These are phyloP conservation scores for Xestobium rufovillosum DNA, from an alignment of 2,888 invertebrate species.

Conservation along the genomic window DNA sequence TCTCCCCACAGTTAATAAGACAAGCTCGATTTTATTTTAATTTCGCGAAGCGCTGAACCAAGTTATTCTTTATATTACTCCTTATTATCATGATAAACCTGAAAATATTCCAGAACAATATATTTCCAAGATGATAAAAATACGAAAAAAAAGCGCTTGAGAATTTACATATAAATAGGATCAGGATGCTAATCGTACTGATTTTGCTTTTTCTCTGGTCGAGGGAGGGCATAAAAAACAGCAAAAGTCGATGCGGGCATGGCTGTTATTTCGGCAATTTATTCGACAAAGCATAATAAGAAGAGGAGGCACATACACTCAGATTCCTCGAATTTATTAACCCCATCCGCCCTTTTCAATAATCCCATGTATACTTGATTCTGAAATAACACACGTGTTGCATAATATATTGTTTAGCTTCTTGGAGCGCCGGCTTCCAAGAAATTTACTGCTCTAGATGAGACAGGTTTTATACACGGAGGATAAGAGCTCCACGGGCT, in stretches of 20 bases:
- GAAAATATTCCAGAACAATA: conserved; percentile 1
- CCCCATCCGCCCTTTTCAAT: neutral
- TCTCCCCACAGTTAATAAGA: too few relatives aligned
- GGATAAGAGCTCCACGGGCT: too few relatives aligned
- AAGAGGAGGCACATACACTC: neutral
- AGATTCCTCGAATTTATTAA: neutral
- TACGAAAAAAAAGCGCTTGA: too few relatives aligned
- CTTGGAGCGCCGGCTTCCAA: too few relatives aligned
- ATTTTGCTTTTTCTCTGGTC: neutral
- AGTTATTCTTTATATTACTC: neutral
- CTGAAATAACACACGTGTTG: too few relatives aligned
- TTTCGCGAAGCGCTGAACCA: neutral
- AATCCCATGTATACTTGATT: too few relatives aligned
- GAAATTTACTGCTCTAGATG: too few relatives aligned
- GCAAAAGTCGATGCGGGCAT: too few relatives aligned
- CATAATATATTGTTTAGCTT: too few relatives aligned
- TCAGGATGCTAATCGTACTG: conserved; percentile 3
- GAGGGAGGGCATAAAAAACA: too few relatives aligned
- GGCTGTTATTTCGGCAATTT: neutral
- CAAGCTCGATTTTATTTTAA: too few relatives aligned
- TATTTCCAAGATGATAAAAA: conserved; percentile 2
- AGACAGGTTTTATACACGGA: too few relatives aligned
- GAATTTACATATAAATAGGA: neutral
- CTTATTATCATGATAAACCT: conserved; percentile 1
- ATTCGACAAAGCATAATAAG: conserved; percentile 1